A percentile compares a stretch with the other conserved stretches of the same genome.
Conservation (phyloP, 1,140 invertebrate genomes). For the Pomacea maculata region DNA sequence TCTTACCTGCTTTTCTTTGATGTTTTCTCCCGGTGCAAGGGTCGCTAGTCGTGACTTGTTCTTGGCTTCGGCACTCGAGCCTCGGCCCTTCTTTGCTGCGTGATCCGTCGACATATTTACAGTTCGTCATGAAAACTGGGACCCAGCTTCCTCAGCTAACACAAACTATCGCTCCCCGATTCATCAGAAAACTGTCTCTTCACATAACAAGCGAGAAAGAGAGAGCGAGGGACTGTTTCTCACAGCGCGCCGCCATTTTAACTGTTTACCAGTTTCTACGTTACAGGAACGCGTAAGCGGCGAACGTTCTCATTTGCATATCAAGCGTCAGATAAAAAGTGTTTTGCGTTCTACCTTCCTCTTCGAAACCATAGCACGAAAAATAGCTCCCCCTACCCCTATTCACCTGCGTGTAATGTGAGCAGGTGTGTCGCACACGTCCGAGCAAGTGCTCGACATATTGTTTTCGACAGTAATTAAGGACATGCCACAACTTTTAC, state of each 20-base stretch:
- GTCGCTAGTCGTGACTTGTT: constrained; percentile 52
- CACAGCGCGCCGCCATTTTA: constrained; percentile 30
- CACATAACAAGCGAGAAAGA: background rate
- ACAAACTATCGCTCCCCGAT: background rate
- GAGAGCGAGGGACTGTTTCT: too few relatives aligned
- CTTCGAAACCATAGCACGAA: too few relatives aligned
- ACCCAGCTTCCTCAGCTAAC: background rate
- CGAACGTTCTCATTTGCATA: constrained; percentile 26
- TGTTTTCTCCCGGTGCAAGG: constrained; percentile 57
- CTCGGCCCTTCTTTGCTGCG: constrained; percentile 19
- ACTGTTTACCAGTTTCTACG: constrained; percentile 47
- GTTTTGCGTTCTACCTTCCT: background rate
- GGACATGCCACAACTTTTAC: too few relatives aligned
- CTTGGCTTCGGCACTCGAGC: constrained; percentile 36
- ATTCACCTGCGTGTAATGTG: too few relatives aligned
- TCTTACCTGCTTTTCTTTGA: constrained; percentile 61
- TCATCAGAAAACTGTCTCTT: background rate
- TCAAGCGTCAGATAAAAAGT: constrained; percentile 7
- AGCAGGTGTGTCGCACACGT: too few relatives aligned
- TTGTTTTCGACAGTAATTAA: too few relatives aligned
- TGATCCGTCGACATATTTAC: constrained; percentile 28
- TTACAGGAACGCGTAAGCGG: constrained; percentile 20
- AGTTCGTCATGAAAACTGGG: background rate
- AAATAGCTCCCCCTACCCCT: too few relatives aligned
- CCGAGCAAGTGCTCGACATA: too few relatives aligned